Conservation (phyloP, 2,797 vertebrate species). For the Galaxias olidus region DNA sequence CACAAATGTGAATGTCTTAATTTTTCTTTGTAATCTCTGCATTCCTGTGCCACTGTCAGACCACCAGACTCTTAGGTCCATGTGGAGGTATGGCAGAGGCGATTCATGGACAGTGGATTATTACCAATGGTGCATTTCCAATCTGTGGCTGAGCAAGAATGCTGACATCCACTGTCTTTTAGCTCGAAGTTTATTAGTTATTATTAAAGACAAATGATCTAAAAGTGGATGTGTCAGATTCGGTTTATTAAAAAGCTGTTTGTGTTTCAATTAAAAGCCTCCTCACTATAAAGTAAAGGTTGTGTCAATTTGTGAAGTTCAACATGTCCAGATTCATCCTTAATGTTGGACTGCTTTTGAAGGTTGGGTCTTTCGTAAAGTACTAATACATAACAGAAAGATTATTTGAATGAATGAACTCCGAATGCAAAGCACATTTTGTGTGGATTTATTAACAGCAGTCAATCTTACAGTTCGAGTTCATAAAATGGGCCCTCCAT, state of each 20-base stretch:
- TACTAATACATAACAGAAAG: too few relatives aligned
- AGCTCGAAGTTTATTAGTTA: slow-evolving; percentile 47
- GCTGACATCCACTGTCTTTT: slow-evolving; percentile 30
- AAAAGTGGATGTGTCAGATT: not conserved
- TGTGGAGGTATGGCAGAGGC: slow-evolving; percentile 26
- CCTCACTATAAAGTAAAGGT: not conserved
- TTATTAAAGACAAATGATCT: slow-evolving; percentile 56
- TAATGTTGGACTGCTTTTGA: too few relatives aligned
- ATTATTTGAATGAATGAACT: not conserved
- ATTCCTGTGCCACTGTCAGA: slow-evolving; percentile 17
- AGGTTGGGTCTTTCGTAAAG: too few relatives aligned
- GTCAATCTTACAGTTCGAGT: slow-evolving; percentile 53
- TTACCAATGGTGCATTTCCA: slow-evolving; percentile 28
- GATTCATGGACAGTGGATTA: too few relatives aligned
- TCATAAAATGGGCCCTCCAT: slow-evolving; percentile 44
- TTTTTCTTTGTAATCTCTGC: slow-evolving; percentile 36
- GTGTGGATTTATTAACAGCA: slow-evolving; percentile 57
- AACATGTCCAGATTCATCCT: too few relatives aligned
- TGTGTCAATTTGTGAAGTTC: slow-evolving; percentile 4
- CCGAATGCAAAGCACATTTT: slow-evolving; percentile 3
- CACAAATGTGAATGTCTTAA: slow-evolving; percentile 55
- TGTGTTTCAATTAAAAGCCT: not conserved
- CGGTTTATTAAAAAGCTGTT: not conserved
- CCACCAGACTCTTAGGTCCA: slow-evolving; percentile 25
- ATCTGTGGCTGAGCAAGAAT: slow-evolving; percentile 29